These are phyloP conservation scores for Apodemia zela DNA, from an alignment of 2,888 invertebrate genomes.

Conservation along the genomic window DNA sequence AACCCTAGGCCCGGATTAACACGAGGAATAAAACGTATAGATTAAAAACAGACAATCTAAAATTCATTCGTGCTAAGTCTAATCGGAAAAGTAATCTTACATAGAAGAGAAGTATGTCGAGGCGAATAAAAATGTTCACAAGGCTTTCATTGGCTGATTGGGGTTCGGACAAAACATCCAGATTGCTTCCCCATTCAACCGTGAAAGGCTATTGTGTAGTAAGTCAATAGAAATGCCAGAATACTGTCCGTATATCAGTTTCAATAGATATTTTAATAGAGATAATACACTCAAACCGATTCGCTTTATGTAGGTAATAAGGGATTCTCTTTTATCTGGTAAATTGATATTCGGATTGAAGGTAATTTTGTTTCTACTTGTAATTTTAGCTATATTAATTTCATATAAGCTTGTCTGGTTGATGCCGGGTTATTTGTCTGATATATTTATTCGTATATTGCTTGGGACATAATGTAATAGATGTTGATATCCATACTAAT, in stretches of 20 bases:
- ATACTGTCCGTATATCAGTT: slow-evolving; percentile 15
- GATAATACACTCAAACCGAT: slow-evolving; percentile 5
- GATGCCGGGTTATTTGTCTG: no score
- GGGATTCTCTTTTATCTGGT: background rate
- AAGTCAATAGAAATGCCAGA: slow-evolving; percentile 22
- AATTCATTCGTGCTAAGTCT: background rate
- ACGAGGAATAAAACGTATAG: background rate
- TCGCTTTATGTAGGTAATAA: slow-evolving; percentile 13
- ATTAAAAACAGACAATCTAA: background rate
- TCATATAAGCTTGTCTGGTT: no score
- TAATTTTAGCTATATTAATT: background rate
- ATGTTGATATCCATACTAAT: no score
- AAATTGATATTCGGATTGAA: slow-evolving; percentile 7
- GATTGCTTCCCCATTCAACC: slow-evolving; percentile 23
- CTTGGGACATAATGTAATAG: no score
- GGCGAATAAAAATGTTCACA: slow-evolving; percentile 12
- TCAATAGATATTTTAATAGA: slow-evolving; percentile 16
- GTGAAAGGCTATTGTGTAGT: slow-evolving; percentile 22
- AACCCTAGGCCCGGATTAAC: background rate
- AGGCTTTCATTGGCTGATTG: slow-evolving; percentile 17
- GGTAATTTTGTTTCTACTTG: background rate
- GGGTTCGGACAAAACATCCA: slow-evolving; percentile 19
- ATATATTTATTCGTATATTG: no score
- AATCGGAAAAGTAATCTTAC: slow-evolving; percentile 7
- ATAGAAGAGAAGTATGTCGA: slow-evolving; percentile 3